Conservation (phyloP, 92 coral and sea anemone genomes). For the Parazoanthus darwini region DNA sequence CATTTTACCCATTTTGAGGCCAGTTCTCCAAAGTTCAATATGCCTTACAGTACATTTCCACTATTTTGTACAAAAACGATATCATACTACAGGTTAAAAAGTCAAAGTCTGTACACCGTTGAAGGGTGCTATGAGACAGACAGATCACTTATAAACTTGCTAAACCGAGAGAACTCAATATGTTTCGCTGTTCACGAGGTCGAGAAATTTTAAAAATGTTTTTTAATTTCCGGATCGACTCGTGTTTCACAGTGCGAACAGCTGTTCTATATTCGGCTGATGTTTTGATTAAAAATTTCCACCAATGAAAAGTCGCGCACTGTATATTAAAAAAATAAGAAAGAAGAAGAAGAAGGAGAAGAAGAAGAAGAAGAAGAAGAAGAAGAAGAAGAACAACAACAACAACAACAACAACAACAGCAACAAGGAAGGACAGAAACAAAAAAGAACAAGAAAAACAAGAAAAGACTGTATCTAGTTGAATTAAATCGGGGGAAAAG, state of each 20-base stretch:
- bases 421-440: too few species aligned
- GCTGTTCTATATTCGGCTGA: neutral
- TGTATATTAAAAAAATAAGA: neutral
- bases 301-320: conserved; percentile 1
- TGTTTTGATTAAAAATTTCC: neutral
- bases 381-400: too few species aligned
- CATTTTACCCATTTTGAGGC: neutral
- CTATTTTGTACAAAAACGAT: neutral
- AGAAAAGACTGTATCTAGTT: too few species aligned
- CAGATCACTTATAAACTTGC: neutral
- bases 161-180: neutral
- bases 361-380: too few species aligned
- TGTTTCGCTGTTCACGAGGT: neutral
- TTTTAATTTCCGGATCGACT: neutral
- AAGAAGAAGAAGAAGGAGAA: conserved; percentile 2
- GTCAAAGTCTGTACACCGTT: neutral
- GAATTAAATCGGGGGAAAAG: too few species aligned
- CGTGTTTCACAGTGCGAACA: neutral
- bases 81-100: neutral
- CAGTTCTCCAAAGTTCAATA: neutral
- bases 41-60: neutral
- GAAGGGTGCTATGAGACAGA: neutral
- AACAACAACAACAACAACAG: too few species aligned
- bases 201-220: neutral
- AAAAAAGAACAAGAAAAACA: too few species aligned